Evolutionary conservation across 2,797 vertebrate species (phyloP), one percentile per base, ranked within the genome.

Genomic region (Nyctibius grandis): DNA sequence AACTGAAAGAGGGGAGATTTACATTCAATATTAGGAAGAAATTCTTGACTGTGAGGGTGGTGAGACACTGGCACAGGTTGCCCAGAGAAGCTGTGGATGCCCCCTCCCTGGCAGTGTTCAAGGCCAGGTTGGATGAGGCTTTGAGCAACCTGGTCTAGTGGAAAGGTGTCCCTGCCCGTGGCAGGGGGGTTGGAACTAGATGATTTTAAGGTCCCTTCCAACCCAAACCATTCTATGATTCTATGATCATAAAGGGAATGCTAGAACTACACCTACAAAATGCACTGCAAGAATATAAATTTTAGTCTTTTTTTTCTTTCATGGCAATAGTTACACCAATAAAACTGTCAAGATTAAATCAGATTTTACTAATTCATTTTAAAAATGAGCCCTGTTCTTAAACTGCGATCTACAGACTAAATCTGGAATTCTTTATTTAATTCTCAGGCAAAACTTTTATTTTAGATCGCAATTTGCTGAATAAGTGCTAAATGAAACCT

Each of bases 331-430:
- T 45, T 80, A 74, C 5, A 64, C 18, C 29, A 90, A 84, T 86
- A 89, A 78, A 95, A 47, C 33, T 45, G 25, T 64, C n/a, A 64
- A 64, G 75, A 72, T 83, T 33, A 75, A 61, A 95, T 85, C 40
- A 68, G 23, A 60, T 86, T 85, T 89, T 91, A 85, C 75, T 53
- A 88, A 60, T 84, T 77, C 0, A 61, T 77, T 90, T 83, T 21
- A 34, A 81, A 92, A 86, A 54, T 29, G 5, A 68, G 6, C 9
- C 15, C 17, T 61, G 36, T 75, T 65, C 68, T 3, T 57, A 70
- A 93, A 64, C 42, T 33, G 26, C 21, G 77, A 67, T 77, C n/a
- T 74, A 84, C 42, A 72, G 70, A n/a, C 31, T 68, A 89, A 61
- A 89, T 57, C n/a, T 69, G 29, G 19, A 56, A 65, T 75, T 88